Base-by-base conservation (phyloP, 1,140 invertebrate species). In the Sipha flava region DNA sequence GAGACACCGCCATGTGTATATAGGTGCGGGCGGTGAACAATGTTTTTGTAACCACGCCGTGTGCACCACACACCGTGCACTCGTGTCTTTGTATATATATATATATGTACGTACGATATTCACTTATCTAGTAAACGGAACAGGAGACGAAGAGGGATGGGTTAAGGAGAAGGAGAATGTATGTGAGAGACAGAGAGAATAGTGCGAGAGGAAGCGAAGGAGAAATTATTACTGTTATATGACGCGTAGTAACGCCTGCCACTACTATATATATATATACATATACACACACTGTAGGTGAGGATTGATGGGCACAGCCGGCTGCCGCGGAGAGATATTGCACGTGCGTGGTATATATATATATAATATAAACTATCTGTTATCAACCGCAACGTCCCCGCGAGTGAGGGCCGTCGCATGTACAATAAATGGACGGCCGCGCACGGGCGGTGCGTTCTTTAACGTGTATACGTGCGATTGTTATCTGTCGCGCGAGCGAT, bases 41-140 rank as follows among this genome's bases (percentile, higher is more conserved):
- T 52, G 72, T 75, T 75, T 75, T 75, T 75, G 72, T 37, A 52
- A 75, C 72, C 47, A 14, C 43, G 43, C 29, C 1, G 40, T 68
- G 21, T 45, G 21, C 37, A 16, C n/a, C n/a, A 26, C 29, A 37
- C 18, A 29, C 37, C n/a, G n/a, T n/a, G n/a, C n/a, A n/a, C n/a
- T n/a, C n/a, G n/a, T n/a, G n/a, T n/a, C n/a, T n/a, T n/a, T n/a
- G 18, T 31, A 47, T 66, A 66, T 40, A 21, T 64, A 64, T 37
- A 64, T 64, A 37, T 59, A 31, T 29, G 0, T 31, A 29, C n/a
- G 18, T 62, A 14, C 18, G 18, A 18, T 37, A 12, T 62, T 62
- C 59, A 34, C 29, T 62, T 62, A 62, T 62, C 59, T n/a, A 31
- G 57, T 62, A 62, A 34, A 37, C 31, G 7, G 3, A 43, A 12